phyloP scores from a whole-genome alignment of 2,797 vertebrate genomes.

The Capromys pilorides region DNA sequence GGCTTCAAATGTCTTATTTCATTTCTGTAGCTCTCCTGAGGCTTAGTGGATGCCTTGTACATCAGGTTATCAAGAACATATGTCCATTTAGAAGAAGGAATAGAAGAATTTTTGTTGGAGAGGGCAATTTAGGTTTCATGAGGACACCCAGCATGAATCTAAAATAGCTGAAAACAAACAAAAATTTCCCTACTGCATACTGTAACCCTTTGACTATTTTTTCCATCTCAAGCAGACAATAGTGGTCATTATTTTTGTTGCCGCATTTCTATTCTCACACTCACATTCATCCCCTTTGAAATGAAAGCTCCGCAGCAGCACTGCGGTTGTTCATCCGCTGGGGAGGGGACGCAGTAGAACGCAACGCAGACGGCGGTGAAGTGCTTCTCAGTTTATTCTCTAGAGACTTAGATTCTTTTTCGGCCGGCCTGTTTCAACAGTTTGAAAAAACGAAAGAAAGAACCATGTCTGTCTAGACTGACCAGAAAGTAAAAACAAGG shows the following conservation, averaged over 20 bases:
- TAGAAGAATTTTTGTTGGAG: slow-evolving; percentile 53
- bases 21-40: background rate
- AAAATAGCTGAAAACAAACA: slow-evolving; percentile 42
- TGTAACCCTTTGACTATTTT: slow-evolving; percentile 10
- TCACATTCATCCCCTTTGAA: slow-evolving; percentile 42
- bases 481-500: slow-evolving; percentile 85
- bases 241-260: slow-evolving; percentile 38
- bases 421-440: slow-evolving; percentile 80
- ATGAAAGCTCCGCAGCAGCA: background rate
- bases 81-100: background rate
- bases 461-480: slow-evolving; percentile 82
- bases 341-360: slow-evolving; percentile 32
- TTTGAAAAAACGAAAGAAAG: slow-evolving; percentile 83
- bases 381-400: slow-evolving; percentile 70
- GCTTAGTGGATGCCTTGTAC: background rate
- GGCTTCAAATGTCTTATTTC: background rate
- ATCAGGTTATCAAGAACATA: background rate
- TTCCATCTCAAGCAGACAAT: slow-evolving; percentile 5
- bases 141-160: slow-evolving; percentile 16
- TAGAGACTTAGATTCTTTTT: slow-evolving; percentile 74
- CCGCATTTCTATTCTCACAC: background rate
- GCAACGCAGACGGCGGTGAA: slow-evolving; percentile 64
- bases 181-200: background rate
- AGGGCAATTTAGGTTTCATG: slow-evolving; percentile 13
- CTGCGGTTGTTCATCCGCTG: background rate